Evolutionary conservation across 2,888 invertebrate genomes (phyloP).

Genomic region (Harpalus rubripes): DNA sequence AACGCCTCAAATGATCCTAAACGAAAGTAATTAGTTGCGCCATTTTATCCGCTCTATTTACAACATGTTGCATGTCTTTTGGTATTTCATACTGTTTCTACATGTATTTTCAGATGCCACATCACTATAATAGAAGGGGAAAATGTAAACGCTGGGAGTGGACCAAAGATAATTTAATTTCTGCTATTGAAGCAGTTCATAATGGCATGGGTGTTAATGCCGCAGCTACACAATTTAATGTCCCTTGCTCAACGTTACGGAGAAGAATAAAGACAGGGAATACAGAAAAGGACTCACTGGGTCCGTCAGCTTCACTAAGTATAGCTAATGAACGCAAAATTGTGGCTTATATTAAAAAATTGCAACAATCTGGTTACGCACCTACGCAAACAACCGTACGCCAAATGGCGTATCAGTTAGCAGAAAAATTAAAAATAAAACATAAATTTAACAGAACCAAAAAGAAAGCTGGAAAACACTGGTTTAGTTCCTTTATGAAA

Average conservation of each 20-base stretch:
- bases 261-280: background rate
- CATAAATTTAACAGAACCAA: slow-evolving; percentile 71
- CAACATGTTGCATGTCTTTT: background rate
- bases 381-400: slow-evolving; percentile 69
- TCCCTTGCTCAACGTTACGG: background rate
- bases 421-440: slow-evolving; percentile 69
- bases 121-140: background rate
- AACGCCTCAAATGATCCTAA: background rate
- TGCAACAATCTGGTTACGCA: slow-evolving; percentile 67
- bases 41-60: background rate
- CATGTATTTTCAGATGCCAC: background rate
- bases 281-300: background rate
- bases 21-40: background rate
- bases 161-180: background rate
- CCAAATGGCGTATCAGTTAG: slow-evolving; percentile 71
- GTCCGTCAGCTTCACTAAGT: background rate
- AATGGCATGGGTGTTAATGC: background rate
- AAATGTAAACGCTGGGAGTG: background rate
- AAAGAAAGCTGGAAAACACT: slow-evolving; percentile 70
- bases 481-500: slow-evolving; percentile 70
- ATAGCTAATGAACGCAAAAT: background rate
- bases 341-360: slow-evolving; percentile 32
- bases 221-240: background rate
- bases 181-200: background rate
- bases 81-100: background rate